phyloP scores from a whole-genome alignment of 2,113 vertebrate species.

The Hipposideros armiger region DNA sequence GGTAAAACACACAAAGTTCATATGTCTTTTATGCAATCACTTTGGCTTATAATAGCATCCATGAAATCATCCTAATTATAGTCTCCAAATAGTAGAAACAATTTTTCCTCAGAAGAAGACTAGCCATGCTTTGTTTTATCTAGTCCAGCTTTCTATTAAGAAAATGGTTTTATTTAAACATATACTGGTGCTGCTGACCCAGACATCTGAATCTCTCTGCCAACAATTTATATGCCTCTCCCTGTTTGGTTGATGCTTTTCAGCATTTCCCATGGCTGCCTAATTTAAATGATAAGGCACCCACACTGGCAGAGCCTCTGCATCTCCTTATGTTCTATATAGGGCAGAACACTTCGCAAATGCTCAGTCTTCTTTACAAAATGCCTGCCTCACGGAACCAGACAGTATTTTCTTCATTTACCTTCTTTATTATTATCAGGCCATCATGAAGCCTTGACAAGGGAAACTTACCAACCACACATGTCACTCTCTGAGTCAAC shows the following conservation, averaged over 20 bases:
- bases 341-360: background rate
- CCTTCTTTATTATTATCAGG: conserved; percentile 52
- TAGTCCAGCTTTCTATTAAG: conserved; percentile 23
- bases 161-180: conserved; percentile 11
- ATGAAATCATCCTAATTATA: conserved; percentile 9
- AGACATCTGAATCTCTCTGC: background rate
- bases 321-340: background rate
- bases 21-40: background rate
- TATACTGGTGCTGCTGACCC: background rate
- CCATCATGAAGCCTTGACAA: background rate
- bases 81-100: conserved; percentile 17
- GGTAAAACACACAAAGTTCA: background rate
- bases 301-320: background rate
- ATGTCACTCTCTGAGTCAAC: background rate
- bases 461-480: conserved; percentile 7
- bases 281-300: conserved; percentile 45
- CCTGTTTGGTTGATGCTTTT: background rate
- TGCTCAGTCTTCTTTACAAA: conserved; percentile 36
- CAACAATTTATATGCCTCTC: background rate
- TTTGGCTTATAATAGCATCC: conserved; percentile 48
- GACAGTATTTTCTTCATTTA: conserved; percentile 52
- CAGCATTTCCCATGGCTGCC: conserved; percentile 22
- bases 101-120: background rate
- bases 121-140: background rate
- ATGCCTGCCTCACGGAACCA: conserved; percentile 34